Conservation (phyloP, 2,888 invertebrate genomes). For the Azorinus chamasolen region DNA sequence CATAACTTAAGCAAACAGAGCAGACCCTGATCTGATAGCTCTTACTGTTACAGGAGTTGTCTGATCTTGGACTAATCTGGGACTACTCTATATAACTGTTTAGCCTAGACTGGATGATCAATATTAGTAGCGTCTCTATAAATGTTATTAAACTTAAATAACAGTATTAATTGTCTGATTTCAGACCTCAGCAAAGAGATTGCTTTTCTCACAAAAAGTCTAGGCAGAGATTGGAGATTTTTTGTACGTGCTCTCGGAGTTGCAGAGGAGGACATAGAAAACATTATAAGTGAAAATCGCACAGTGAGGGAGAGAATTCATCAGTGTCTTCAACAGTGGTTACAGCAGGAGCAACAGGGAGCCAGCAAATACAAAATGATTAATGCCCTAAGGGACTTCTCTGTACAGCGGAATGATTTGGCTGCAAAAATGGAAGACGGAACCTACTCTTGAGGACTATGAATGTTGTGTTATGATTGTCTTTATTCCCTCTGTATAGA, state of each 20-base stretch:
- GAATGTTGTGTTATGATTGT: too few relatives aligned
- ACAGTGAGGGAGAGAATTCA: constrained; percentile 73
- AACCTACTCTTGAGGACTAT: constrained; percentile 1
- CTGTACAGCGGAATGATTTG: constrained; percentile 66
- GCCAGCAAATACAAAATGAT: constrained; percentile 63
- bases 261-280: constrained; percentile 67
- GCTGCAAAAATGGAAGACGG: constrained; percentile 57
- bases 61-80: too few relatives aligned
- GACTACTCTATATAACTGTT: too few relatives aligned
- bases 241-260: constrained; percentile 70
- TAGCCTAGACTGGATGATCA: too few relatives aligned
- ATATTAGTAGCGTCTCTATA: too few relatives aligned
- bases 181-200: constrained; percentile 70
- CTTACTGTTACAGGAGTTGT: too few relatives aligned
- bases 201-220: constrained; percentile 59
- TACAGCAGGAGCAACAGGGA: constrained; percentile 56
- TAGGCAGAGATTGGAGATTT: constrained; percentile 75
- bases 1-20: too few relatives aligned
- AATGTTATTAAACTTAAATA: too few relatives aligned
- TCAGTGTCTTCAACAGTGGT: constrained; percentile 67
- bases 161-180: too few relatives aligned
- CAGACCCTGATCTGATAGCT: too few relatives aligned
- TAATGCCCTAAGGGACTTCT: constrained; percentile 52
- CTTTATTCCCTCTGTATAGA: too few relatives aligned
- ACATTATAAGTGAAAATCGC: constrained; percentile 58